Percentiles rank a stretch among this genome's conserved stretches.
phyloP scores from a whole-genome alignment of 2,113 vertebrate genomes.

The Hyla sarda region DNA sequence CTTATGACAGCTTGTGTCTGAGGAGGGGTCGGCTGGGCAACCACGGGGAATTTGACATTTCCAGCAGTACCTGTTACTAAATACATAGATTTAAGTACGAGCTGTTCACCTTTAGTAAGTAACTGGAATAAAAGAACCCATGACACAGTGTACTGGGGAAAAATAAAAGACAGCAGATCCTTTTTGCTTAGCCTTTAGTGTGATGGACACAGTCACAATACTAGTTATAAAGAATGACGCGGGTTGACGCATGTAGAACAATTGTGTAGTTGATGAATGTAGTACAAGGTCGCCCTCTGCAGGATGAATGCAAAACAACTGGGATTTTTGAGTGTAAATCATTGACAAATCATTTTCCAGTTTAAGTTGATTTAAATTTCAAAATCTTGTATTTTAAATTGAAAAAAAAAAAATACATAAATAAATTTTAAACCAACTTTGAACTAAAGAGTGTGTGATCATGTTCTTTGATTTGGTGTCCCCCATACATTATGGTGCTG shows the following conservation, averaged over 20 bases:
- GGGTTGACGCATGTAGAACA: neutral
- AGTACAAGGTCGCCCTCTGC: conserved; percentile 34
- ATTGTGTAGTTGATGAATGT: neutral
- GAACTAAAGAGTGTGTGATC: too few relatives aligned
- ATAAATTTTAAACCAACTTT: too few relatives aligned
- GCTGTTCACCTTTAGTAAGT: neutral
- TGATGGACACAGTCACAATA: neutral
- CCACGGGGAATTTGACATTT: neutral
- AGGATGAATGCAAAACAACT: neutral
- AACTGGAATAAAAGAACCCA: neutral
- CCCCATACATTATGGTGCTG: too few relatives aligned
- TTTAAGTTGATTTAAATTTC: too few relatives aligned
- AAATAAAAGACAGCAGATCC: neutral
- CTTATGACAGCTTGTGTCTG: neutral
- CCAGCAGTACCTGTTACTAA: neutral
- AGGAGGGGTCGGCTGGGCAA: neutral
- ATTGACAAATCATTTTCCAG: neutral
- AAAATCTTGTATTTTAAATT: neutral
- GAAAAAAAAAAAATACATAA: too few relatives aligned
- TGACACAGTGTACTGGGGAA: neutral
- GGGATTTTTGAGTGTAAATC: neutral
- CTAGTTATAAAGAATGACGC: neutral
- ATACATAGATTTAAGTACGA: neutral
- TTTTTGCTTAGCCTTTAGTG: neutral
- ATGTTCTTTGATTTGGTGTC: too few relatives aligned